Evolutionary conservation across 2,113 vertebrate species (phyloP).

Genomic region (Hyperoodon ampullatus): DNA sequence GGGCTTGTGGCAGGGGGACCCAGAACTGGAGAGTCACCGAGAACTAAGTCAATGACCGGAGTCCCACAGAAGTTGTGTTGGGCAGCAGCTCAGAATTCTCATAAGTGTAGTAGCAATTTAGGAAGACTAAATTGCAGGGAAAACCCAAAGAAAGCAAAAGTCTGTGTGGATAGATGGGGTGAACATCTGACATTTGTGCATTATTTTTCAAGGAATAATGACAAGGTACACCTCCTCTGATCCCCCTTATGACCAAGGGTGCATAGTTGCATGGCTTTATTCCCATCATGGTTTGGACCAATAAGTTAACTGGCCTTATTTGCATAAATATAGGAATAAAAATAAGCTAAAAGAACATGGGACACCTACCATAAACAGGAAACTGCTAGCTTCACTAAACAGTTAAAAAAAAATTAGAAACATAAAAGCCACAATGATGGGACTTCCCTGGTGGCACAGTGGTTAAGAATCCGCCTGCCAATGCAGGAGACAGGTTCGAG

Average conservation of each 20-base stretch:
- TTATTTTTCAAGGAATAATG: neutral
- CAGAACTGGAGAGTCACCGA: neutral
- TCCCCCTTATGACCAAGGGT: neutral
- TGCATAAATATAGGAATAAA: conserved; percentile 23
- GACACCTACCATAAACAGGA: neutral
- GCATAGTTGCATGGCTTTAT: neutral
- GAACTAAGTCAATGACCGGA: neutral
- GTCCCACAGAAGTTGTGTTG: neutral
- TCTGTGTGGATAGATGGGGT: neutral
- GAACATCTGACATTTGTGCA: neutral
- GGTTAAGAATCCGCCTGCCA: too few relatives aligned
- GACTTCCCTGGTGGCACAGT: too few relatives aligned
- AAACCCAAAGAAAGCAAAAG: neutral
- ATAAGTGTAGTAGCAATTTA: neutral
- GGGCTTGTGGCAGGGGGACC: neutral
- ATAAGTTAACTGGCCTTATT: neutral
- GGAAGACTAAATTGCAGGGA: neutral
- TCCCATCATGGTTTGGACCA: neutral
- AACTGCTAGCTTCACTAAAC: neutral
- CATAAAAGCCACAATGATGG: neutral
- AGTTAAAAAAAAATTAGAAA: neutral
- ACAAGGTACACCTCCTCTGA: neutral
- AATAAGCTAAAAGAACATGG: neutral
- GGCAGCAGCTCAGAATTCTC: neutral
- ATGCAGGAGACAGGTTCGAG: too few relatives aligned